A percentile compares a stretch with the other conserved stretches of the same genome.
Conservation (phyloP, 1,140 invertebrate genomes). For the Medauroidea extradentata region DNA sequence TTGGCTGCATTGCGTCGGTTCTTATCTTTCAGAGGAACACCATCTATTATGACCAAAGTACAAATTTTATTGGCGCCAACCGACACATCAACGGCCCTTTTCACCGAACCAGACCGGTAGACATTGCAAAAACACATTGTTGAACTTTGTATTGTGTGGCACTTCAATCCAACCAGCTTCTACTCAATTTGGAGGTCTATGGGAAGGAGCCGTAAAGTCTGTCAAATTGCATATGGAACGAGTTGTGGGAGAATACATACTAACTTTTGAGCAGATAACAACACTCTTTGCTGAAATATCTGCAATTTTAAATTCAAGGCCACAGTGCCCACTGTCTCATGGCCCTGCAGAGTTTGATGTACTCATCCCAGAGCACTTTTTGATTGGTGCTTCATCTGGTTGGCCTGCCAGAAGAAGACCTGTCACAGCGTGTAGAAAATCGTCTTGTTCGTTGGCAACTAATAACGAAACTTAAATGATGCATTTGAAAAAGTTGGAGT, state of each 20-base stretch:
- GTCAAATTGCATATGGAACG: constrained; percentile 20
- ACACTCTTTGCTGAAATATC: too few species aligned
- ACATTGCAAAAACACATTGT: not conserved
- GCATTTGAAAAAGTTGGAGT: constrained; percentile 35
- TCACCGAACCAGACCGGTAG: not conserved
- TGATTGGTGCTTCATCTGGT: constrained; percentile 22
- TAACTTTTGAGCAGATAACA: constrained; percentile 32
- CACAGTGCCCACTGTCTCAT: constrained; percentile 22
- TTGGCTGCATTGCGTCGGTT: constrained; percentile 25
- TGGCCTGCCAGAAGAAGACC: constrained; percentile 17
- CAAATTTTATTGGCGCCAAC: constrained; percentile 34
- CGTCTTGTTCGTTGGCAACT: constrained; percentile 26
- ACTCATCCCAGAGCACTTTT: constrained; percentile 31
- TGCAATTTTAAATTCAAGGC: constrained; percentile 31
- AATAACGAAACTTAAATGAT: constrained; percentile 27
- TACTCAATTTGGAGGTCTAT: constrained; percentile 40
- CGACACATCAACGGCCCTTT: not conserved
- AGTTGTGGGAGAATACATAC: constrained; percentile 9
- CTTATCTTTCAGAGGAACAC: constrained; percentile 16
- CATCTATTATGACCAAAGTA: constrained; percentile 32
- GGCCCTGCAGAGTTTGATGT: constrained; percentile 27
- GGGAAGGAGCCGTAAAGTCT: constrained; percentile 34
- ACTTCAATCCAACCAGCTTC: constrained; percentile 39
- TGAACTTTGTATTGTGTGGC: constrained; percentile 36
- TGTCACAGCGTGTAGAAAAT: constrained; percentile 15